Conservation (phyloP, 2,113 vertebrate species). For the Garra rufa region DNA sequence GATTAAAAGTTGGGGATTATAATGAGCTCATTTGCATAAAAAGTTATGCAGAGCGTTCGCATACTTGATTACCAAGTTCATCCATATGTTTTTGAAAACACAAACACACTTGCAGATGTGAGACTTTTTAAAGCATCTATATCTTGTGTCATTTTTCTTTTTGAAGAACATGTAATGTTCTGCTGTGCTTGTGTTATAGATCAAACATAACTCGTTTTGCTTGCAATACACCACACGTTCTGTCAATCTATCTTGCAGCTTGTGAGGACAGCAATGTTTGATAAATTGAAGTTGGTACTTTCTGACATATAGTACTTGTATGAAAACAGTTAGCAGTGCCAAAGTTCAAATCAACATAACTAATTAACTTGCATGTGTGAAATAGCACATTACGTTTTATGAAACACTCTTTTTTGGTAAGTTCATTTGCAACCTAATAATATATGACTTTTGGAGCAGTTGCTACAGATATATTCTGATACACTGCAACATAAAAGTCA, state of each 20-base stretch:
- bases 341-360: background rate
- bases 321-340: background rate
- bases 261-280: background rate
- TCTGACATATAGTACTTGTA: background rate
- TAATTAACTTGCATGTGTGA: background rate
- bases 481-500: background rate
- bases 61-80: background rate
- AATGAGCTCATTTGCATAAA: conserved; percentile 29
- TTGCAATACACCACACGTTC: background rate
- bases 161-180: background rate
- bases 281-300: background rate
- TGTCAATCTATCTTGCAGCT: background rate
- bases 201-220: background rate
- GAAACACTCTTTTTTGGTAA: background rate
- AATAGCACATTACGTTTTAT: background rate
- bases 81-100: conserved; percentile 14
- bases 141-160: background rate
- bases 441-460: background rate
- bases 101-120: background rate
- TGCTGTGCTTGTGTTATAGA: background rate
- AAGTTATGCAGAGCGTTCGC: background rate
- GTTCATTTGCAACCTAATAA: background rate
- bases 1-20: conserved; percentile 27
- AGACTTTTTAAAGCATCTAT: background rate
- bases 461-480: background rate